Conservation (phyloP, 2,113 vertebrate species). For the Percopsis transmontana region DNA sequence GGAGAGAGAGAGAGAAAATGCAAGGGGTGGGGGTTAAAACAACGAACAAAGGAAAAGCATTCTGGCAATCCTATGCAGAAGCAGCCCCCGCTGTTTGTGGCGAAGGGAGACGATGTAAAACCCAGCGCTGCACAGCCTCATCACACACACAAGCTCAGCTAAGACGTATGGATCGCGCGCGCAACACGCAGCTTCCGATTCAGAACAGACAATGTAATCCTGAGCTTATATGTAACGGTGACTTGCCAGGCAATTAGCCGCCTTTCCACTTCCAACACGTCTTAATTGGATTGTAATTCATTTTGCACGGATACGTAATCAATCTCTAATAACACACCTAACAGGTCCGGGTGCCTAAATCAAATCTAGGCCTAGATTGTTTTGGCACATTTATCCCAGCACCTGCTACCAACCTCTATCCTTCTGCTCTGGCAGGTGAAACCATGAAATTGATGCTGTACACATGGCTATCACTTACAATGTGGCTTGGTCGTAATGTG, state of each 20-base stretch:
- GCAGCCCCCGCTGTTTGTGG: conserved; percentile 63
- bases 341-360: conserved; percentile 32
- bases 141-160: conserved; percentile 50
- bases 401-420: conserved; percentile 60
- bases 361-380: conserved; percentile 52
- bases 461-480: conserved; percentile 45
- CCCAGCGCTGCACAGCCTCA: conserved; percentile 54
- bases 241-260: conserved; percentile 31
- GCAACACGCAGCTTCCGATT: no score
- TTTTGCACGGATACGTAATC: conserved; percentile 28
- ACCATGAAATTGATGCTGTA: conserved; percentile 60
- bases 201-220: conserved; percentile 27
- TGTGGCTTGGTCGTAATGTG: conserved; percentile 34
- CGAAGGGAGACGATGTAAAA: conserved; percentile 71
- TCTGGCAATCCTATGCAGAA: conserved; percentile 57
- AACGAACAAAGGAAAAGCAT: conserved; percentile 49
- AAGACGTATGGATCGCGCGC: no score
- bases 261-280: conserved; percentile 22
- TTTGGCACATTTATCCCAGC: conserved; percentile 54
- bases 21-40: no score
- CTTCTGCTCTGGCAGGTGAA: conserved; percentile 60
- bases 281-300: conserved; percentile 63
- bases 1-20: conserved; percentile 8
- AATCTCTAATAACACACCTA: conserved; percentile 46
- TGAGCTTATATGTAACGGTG: conserved; percentile 20